Conservation (phyloP, 2,113 vertebrate genomes). For the Shinisaurus crocodilurus region DNA sequence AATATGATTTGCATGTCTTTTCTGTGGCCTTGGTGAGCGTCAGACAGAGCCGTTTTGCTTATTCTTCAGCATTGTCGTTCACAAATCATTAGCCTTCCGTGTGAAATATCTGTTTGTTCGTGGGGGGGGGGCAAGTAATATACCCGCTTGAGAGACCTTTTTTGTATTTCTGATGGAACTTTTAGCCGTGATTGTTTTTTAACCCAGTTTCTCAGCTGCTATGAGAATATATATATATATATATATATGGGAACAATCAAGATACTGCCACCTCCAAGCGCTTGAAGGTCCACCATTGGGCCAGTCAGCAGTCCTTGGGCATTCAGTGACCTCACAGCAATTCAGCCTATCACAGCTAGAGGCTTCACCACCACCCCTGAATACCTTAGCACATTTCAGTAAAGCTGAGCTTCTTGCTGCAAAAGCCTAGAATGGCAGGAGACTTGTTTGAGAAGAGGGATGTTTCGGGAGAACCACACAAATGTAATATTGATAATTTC, state of each 20-base stretch:
- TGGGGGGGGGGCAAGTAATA: neutral
- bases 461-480: too few relatives aligned
- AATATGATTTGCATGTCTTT: neutral
- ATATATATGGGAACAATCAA: neutral
- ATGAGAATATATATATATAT: too few relatives aligned
- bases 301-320: too few relatives aligned
- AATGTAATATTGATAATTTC: too few relatives aligned
- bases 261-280: neutral
- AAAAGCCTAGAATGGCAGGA: neutral
- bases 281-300: neutral
- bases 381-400: neutral
- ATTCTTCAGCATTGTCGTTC: neutral
- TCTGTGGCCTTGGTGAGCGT: neutral
- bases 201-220: too few relatives aligned
- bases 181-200: too few relatives aligned
- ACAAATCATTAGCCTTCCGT: neutral
- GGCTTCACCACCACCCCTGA: too few relatives aligned
- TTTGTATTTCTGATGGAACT: too few relatives aligned
- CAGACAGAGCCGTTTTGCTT: neutral
- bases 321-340: neutral
- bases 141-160: neutral
- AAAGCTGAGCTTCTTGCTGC: neutral
- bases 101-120: neutral
- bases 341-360: neutral
- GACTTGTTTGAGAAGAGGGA: neutral